Conservation (phyloP, 2,888 invertebrate genomes). For the Lasioglossum pauxillum region DNA sequence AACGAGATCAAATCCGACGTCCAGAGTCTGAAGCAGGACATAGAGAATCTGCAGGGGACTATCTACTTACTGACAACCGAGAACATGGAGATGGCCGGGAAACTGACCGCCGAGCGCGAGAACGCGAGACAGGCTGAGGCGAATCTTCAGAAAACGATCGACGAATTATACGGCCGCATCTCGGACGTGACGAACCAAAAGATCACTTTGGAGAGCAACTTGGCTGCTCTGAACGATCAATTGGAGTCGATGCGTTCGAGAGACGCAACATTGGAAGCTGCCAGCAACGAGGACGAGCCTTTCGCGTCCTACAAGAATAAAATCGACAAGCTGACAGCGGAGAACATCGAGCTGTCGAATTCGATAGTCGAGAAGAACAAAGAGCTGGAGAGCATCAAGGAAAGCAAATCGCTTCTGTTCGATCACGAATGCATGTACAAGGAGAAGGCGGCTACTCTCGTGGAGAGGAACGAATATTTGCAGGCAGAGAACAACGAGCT, state of each 20-base stretch:
- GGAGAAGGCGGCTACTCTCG: conserved; percentile 62
- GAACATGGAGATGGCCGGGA: conserved; percentile 76
- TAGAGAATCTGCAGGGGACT: conserved; percentile 75
- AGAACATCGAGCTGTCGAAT: conserved; percentile 85
- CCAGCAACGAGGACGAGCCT: conserved; percentile 57
- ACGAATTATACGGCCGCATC: conserved; percentile 70
- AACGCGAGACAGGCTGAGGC: conserved; percentile 57
- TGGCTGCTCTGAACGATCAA: conserved; percentile 62
- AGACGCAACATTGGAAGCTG: conserved; percentile 21
- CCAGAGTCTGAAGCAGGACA: conserved; percentile 73
- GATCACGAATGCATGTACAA: conserved; percentile 77
- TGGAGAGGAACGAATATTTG: conserved; percentile 63
- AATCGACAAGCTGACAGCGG: conserved; percentile 69
- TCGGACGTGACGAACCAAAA: conserved; percentile 71
- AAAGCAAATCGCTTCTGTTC: conserved; percentile 68
- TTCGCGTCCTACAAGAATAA: conserved; percentile 64
- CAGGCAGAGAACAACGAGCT: conserved; percentile 74
- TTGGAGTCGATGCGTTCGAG: conserved; percentile 52
- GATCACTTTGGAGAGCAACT: conserved; percentile 61
- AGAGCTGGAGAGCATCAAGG: conserved; percentile 75
- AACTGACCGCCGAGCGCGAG: conserved; percentile 72
- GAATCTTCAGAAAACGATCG: conserved; percentile 69
- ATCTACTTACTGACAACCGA: conserved; percentile 76
- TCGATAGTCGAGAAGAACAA: conserved; percentile 87
- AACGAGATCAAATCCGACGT: conserved; percentile 77